Percentiles rank a stretch among this genome's conserved stretches.
phyloP scores from a whole-genome alignment of 2,888 invertebrate species.

The Troides aeacus region DNA sequence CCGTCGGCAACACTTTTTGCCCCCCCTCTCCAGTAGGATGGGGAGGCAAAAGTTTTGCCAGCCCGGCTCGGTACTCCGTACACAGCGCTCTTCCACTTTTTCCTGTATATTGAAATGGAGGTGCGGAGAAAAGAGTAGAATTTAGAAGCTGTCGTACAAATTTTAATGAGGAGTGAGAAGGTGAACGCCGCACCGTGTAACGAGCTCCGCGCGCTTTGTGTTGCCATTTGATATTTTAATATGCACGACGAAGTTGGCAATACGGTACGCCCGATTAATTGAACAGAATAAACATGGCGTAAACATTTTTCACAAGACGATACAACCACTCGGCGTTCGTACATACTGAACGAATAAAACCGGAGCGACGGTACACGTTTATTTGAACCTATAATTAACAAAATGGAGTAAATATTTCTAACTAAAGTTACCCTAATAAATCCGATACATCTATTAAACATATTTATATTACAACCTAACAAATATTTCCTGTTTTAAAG shows the following conservation, averaged over 20 bases:
- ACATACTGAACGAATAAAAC: background rate
- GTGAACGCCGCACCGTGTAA: slow-evolving; percentile 61
- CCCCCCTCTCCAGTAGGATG: slow-evolving; percentile 58
- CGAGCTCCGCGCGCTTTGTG: slow-evolving; percentile 55
- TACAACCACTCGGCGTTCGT: background rate
- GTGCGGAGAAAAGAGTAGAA: slow-evolving; percentile 79
- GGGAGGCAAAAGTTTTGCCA: slow-evolving; percentile 76
- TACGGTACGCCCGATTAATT: slow-evolving; percentile 40
- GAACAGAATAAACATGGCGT: slow-evolving; percentile 34
- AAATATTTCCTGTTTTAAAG: too few species aligned
- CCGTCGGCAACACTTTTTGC: slow-evolving; percentile 80
- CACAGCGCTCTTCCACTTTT: slow-evolving; percentile 79
- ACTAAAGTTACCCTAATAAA: too few species aligned
- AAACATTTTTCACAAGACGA: slow-evolving; percentile 36
- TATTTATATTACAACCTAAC: too few species aligned
- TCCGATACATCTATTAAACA: too few species aligned
- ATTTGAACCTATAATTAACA: background rate
- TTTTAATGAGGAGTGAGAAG: slow-evolving; percentile 78
- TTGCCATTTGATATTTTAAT: slow-evolving; percentile 47
- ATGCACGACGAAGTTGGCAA: slow-evolving; percentile 41
- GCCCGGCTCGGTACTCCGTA: slow-evolving; percentile 74
- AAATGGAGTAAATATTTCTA: background rate
- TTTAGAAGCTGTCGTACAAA: slow-evolving; percentile 79
- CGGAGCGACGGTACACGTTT: background rate
- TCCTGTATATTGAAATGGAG: slow-evolving; percentile 80